phyloP scores from a whole-genome alignment of 2,113 vertebrate species.

The Argyrosomus japonicus region DNA sequence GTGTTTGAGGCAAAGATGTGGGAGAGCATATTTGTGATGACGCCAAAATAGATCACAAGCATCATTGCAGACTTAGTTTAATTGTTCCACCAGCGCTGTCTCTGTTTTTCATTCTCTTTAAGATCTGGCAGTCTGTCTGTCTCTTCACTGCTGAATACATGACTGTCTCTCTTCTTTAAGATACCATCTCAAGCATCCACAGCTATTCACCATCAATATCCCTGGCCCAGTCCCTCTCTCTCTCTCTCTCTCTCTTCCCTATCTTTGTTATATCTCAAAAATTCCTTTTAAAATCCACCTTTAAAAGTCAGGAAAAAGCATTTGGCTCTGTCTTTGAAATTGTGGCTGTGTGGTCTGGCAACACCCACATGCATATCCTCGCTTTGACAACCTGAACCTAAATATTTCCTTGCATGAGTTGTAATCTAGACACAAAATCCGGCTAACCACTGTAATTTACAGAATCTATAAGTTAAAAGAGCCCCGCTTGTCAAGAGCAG shows the following conservation, averaged over 20 bases:
- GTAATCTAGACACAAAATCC: conserved; percentile 62
- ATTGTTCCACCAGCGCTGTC: conserved; percentile 53
- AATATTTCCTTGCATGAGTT: conserved; percentile 68
- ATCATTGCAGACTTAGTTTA: conserved; percentile 45
- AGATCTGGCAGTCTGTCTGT: conserved; percentile 30
- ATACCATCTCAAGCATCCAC: conserved; percentile 24
- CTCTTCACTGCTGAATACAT: conserved; percentile 26
- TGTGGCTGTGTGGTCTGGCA: conserved; percentile 67
- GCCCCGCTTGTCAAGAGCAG: conserved; percentile 7
- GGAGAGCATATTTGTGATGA: conserved; percentile 19
- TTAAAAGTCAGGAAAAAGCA: conserved; percentile 20
- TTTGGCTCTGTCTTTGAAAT: conserved; percentile 46
- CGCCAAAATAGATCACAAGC: conserved; percentile 61
- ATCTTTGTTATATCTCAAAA: conserved; percentile 14
- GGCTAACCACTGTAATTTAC: conserved; percentile 69
- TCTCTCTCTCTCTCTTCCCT: not conserved
- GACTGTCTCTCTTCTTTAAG: conserved; percentile 3
- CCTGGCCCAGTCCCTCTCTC: not conserved
- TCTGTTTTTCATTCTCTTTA: conserved; percentile 45
- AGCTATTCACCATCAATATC: conserved; percentile 18
- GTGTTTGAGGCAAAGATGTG: not conserved
- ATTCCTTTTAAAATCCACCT: not conserved
- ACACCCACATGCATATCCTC: conserved; percentile 54
- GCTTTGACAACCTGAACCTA: conserved; percentile 67
- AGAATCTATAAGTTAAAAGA: conserved; percentile 65